phyloP scores from a whole-genome alignment of 2,113 vertebrate genomes.

The Albula glossodonta region DNA sequence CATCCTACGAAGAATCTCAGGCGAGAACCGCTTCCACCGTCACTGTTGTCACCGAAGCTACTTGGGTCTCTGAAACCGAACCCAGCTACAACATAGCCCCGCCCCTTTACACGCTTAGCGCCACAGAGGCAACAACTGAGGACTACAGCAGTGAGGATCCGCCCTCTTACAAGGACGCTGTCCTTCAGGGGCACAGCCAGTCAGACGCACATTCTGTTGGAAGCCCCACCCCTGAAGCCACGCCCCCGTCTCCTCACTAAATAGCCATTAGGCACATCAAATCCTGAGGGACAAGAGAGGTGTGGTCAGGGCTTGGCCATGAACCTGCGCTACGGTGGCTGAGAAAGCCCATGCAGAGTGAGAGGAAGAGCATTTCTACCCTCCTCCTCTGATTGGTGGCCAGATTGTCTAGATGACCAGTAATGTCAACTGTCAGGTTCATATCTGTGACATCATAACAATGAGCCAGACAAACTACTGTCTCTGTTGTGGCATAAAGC shows the following conservation, averaged over 20 bases:
- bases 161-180: neutral
- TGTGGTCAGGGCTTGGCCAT: neutral
- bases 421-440: too few species aligned
- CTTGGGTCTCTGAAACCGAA: neutral
- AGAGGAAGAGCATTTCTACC: neutral
- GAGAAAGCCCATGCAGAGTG: neutral
- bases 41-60: neutral
- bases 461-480: too few species aligned
- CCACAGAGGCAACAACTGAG: neutral
- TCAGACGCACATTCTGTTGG: neutral
- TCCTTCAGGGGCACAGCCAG: neutral
- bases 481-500: too few species aligned
- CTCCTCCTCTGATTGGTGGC: neutral
- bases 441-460: too few species aligned
- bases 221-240: neutral
- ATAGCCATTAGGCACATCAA: neutral
- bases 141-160: neutral
- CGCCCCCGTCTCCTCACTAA: neutral
- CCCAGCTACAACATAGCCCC: neutral
- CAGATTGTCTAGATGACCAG: too few species aligned
- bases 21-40: neutral
- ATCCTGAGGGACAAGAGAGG: neutral
- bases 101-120: neutral
- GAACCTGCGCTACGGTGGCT: neutral
- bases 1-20: neutral